A percentile compares a stretch with the other conserved stretches of the same genome.
Conservation (phyloP, 2,113 vertebrate species). For the Eudyptes chrysolophus region DNA sequence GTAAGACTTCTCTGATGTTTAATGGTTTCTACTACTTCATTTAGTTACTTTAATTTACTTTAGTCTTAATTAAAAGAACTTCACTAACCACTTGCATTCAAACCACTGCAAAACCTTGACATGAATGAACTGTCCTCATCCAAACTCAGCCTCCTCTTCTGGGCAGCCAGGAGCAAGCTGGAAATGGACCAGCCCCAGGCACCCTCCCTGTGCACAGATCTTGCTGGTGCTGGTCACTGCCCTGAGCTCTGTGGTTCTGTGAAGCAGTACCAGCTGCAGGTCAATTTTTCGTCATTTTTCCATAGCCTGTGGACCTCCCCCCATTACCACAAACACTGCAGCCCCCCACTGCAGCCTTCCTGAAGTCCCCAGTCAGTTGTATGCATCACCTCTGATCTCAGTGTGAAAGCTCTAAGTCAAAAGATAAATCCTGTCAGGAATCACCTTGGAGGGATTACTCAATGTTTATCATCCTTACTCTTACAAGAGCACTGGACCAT, state of each 20-base stretch:
- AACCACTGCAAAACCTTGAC: not conserved
- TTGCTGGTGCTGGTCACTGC: not conserved
- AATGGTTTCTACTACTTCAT: not conserved
- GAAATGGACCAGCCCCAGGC: not conserved
- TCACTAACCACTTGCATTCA: not conserved
- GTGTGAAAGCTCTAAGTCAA: not conserved
- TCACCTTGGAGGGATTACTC: not conserved
- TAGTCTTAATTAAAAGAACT: not conserved
- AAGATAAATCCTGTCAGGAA: not conserved
- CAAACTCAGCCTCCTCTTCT: not conserved
- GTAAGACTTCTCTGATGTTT: not conserved
- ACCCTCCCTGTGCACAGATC: fast-evolving
- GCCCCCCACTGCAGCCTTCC: not conserved
- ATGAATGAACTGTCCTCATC: not conserved
- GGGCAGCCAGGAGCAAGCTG: not conserved
- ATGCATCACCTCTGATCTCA: not conserved
- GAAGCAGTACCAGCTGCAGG: not conserved
- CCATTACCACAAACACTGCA: not conserved
- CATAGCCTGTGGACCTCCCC: not conserved
- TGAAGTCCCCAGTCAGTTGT: not conserved
- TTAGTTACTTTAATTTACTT: not conserved
- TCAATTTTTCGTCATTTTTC: not conserved
- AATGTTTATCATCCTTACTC: not conserved
- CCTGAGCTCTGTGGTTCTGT: not conserved
- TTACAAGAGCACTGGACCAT: not conserved